Evolutionary conservation across 2,888 invertebrate species (phyloP).

Genomic region (Nephrotoma appendiculata): DNA sequence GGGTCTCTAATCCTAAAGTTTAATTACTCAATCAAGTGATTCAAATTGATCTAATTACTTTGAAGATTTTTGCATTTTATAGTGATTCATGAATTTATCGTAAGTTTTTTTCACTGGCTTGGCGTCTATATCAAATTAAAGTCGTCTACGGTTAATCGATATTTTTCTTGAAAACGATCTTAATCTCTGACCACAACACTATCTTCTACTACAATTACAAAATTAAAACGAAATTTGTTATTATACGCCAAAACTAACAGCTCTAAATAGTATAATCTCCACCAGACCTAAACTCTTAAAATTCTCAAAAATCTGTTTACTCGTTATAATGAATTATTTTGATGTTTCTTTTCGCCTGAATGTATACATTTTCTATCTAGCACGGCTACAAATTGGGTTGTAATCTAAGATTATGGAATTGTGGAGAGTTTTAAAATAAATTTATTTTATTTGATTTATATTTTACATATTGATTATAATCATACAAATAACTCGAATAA

Average conservation of each 20-base stretch:
- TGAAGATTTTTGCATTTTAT: too few relatives aligned
- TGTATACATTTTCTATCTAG: neutral
- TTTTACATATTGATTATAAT: too few relatives aligned
- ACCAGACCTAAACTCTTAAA: neutral
- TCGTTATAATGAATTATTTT: neutral
- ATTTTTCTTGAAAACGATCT: neutral
- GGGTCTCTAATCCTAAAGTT: too few relatives aligned
- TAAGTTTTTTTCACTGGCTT: too few relatives aligned
- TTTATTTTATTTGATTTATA: too few relatives aligned
- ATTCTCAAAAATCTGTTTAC: neutral
- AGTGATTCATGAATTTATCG: too few relatives aligned
- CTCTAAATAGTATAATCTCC: neutral
- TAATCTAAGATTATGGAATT: neutral
- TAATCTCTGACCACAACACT: neutral
- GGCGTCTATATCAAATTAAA: neutral
- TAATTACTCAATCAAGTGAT: too few relatives aligned
- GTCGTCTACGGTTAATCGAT: neutral
- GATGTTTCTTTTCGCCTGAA: neutral
- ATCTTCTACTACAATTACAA: too few relatives aligned
- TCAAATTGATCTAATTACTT: too few relatives aligned
- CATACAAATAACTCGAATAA: too few relatives aligned
- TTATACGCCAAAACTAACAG: too few relatives aligned
- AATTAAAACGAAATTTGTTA: too few relatives aligned
- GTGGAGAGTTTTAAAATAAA: neutral
- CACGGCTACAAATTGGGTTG: neutral